A percentile compares a stretch with the other conserved stretches of the same genome.
These are phyloP conservation scores for Antitype chi DNA, from an alignment of 2,888 invertebrate genomes.

Conservation along the genomic window DNA sequence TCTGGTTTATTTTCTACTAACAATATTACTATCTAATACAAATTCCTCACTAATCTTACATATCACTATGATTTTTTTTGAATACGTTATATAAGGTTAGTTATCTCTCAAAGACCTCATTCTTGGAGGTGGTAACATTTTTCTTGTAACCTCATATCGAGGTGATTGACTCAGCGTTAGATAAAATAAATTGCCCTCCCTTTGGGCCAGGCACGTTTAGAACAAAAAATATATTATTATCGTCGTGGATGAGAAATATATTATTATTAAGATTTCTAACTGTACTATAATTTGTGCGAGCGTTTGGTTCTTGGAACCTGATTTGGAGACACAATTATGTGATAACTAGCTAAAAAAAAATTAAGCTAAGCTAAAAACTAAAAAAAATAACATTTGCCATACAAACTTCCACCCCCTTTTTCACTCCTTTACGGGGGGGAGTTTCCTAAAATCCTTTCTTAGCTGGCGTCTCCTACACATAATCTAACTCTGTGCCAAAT, in stretches of 20 bases:
- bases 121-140: slow-evolving; percentile 56
- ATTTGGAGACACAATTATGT: not conserved
- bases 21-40: not conserved
- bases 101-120: slow-evolving; percentile 39
- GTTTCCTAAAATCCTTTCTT: too few species aligned
- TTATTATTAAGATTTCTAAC: slow-evolving; percentile 24
- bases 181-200: slow-evolving; percentile 65
- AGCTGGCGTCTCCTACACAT: too few species aligned
- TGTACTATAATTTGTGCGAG: not conserved
- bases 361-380: too few species aligned
- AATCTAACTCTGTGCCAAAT: too few species aligned
- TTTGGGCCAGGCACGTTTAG: slow-evolving; percentile 35
- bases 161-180: slow-evolving; percentile 62
- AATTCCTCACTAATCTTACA: slow-evolving; percentile 3
- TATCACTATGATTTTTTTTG: slow-evolving; percentile 16
- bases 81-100: slow-evolving; percentile 32
- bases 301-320: not conserved
- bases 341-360: not conserved
- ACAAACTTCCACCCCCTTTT: too few species aligned
- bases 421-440: too few species aligned
- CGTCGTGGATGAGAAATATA: slow-evolving; percentile 25
- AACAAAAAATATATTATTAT: slow-evolving; percentile 55
- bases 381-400: too few species aligned
- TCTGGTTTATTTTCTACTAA: not conserved
- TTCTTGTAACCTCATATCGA: slow-evolving; percentile 60